These are phyloP conservation scores for Synanceia verrucosa DNA, from an alignment of 2,797 vertebrate species.

Conservation along the genomic window DNA sequence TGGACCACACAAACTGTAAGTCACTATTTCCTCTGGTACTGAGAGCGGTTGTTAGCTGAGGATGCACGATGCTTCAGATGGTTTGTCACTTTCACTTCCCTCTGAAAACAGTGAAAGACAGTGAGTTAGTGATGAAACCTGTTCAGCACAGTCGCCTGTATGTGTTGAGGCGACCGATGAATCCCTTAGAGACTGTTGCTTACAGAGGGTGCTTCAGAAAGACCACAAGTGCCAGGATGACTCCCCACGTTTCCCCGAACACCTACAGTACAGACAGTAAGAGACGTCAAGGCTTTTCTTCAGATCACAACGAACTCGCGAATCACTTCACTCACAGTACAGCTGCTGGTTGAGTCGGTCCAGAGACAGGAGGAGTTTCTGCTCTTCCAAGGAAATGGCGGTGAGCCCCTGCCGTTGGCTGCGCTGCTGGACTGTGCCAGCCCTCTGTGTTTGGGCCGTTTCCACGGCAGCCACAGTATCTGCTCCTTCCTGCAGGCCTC, in stretches of 20 bases:
- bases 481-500: constrained; percentile 64
- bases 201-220: constrained; percentile 76
- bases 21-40: constrained; percentile 77
- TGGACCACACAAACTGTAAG: constrained; percentile 28
- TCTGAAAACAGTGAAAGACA: constrained; percentile 57
- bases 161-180: not conserved
- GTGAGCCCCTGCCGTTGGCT: constrained; percentile 51
- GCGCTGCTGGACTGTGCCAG: constrained; percentile 41
- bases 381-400: constrained; percentile 86
- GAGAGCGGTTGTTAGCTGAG: constrained; percentile 63
- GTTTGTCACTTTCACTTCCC: constrained; percentile 49
- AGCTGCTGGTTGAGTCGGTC: constrained; percentile 80
- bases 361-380: constrained; percentile 88
- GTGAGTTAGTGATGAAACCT: constrained; percentile 6
- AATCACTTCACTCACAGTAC: constrained; percentile 68
- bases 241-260: constrained; percentile 76
- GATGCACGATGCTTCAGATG: constrained; percentile 53
- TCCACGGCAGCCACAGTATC: constrained; percentile 76
- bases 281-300: not conserved
- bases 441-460: constrained; percentile 60
- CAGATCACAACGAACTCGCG: not conserved
- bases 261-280: constrained; percentile 81
- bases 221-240: constrained; percentile 65
- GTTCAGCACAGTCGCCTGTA: not conserved
- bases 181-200: constrained; percentile 52